Evolutionary conservation across 2,797 vertebrate genomes (phyloP).

Genomic region (Tragelaphus oryx): DNA sequence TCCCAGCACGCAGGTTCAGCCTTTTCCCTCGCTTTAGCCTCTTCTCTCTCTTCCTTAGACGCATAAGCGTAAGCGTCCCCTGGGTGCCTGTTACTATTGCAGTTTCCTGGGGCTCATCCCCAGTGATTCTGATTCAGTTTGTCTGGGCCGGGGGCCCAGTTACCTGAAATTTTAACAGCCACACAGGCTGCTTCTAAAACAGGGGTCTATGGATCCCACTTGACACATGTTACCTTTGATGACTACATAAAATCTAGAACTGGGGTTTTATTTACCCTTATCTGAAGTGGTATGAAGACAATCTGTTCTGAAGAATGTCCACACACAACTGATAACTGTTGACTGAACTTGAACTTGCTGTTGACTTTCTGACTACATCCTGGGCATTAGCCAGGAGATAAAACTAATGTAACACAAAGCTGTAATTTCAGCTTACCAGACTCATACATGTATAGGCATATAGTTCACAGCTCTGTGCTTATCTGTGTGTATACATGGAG

Average conservation of each 20-base stretch:
- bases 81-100: neutral
- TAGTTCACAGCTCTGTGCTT: neutral
- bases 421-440: neutral
- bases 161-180: neutral
- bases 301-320: constrained; percentile 7
- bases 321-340: neutral
- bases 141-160: neutral
- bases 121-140: neutral
- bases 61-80: neutral
- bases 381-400: neutral
- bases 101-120: neutral
- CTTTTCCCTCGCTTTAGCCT: neutral
- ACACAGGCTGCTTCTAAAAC: neutral
- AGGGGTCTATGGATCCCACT: neutral
- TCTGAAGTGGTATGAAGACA: neutral
- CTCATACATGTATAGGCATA: neutral
- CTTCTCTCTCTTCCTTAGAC: neutral
- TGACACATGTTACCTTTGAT: neutral
- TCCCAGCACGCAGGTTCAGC: neutral
- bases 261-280: constrained; percentile 10
- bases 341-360: neutral
- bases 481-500: neutral
- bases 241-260: neutral
- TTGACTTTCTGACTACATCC: neutral
- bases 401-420: neutral